Evolutionary conservation across 2,113 vertebrate species (phyloP).

Genomic region (Loxodonta africana): DNA sequence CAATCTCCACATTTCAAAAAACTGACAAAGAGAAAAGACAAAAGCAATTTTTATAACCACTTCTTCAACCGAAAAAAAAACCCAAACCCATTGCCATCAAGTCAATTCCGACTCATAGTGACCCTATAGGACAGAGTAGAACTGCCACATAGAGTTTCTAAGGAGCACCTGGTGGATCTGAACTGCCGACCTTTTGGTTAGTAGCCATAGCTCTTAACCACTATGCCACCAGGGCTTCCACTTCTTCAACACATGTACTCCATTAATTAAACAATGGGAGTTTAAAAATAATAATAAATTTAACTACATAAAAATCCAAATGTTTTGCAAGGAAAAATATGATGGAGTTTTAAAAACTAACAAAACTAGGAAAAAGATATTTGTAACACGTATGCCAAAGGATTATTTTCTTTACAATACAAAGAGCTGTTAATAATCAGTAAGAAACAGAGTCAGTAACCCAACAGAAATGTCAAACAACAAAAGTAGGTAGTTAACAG

Average conservation of each 20-base stretch:
- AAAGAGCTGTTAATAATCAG: constrained; percentile 39
- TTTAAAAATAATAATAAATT: constrained; percentile 59
- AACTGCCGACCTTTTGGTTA: too few species aligned
- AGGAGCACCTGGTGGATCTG: too few species aligned
- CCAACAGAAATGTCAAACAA: constrained; percentile 34
- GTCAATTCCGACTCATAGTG: too few species aligned
- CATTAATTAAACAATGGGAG: not conserved
- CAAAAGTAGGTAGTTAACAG: not conserved
- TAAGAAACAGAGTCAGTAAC: not conserved
- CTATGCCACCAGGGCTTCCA: not conserved
- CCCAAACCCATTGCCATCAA: too few species aligned
- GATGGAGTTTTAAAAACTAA: not conserved
- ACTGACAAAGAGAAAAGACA: constrained; percentile 25
- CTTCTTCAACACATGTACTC: constrained; percentile 34
- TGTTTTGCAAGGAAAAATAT: constrained; percentile 53
- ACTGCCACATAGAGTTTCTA: too few species aligned
- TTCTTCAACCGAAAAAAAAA: not conserved
- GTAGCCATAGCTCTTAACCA: too few species aligned
- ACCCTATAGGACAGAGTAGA: too few species aligned
- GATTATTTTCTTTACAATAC: not conserved
- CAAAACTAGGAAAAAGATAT: not conserved
- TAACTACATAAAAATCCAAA: constrained; percentile 50
- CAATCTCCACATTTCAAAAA: constrained; percentile 65
- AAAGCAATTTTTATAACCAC: constrained; percentile 45
- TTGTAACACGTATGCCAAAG: not conserved